Base-by-base conservation (phyloP, 1,140 invertebrate genomes). In the Drosophila littoralis region DNA sequence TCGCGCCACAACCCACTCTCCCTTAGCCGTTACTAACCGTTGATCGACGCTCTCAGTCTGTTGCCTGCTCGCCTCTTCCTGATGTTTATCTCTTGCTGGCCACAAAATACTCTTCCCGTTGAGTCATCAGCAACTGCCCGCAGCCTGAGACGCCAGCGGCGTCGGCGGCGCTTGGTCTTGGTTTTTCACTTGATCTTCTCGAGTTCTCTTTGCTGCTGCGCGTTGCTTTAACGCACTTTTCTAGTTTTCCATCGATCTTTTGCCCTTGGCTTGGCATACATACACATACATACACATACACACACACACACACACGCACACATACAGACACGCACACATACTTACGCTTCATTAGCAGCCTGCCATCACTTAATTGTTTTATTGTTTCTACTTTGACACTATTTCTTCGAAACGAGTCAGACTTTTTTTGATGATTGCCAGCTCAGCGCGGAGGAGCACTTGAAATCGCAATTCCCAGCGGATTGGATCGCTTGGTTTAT, bases 41-140 rank as follows among this genome's bases (percentile, higher is more conserved):
- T 28, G 51, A 36, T 54, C 51, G 33, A 36, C 51, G 32, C 33
- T 55, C 57, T 61, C 36, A 6, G n/a, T 3, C 61, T 33, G 36
- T 65, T 38, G 36, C 51, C 35, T 7, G 9, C 33, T 8, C 61
- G 36, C 36, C 51, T 70, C 60, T 73, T 66, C 52, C 17, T 50
- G 42, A 33, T 45, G 35, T 58, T 71, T 55, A 52, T 71, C 73
- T 35, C 42, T 10, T 58, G 55, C 55, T 43, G 40, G 35, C 15
- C 15, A 35, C 7, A 22, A 36, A 7, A 38, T 35, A 15, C 57
- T 59, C 51, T 52, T 51, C 17, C 42, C 57, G 73, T 59, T 86
- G 83, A 86, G 72, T 86, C 83, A 86, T 83, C 79, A 32, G 48
- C 67, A 66, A 72, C 45, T 42, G 70, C 63, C 54, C 46, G 63